Conservation (phyloP, 2,888 invertebrate genomes). For the Lasioglossum morio region DNA sequence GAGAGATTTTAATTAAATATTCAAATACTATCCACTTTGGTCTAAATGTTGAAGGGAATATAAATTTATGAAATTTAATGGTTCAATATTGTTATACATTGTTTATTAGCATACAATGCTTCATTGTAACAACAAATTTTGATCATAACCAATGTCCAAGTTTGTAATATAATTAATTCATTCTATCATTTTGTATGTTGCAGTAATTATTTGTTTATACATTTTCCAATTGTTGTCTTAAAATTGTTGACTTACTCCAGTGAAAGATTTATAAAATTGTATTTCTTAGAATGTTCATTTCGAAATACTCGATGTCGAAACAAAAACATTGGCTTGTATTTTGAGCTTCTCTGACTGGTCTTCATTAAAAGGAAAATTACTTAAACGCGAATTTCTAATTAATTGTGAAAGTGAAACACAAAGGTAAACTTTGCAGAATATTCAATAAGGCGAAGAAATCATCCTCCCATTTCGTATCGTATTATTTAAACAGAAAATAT, state of each 20-base stretch:
- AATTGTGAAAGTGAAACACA: not conserved
- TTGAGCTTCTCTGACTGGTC: not conserved
- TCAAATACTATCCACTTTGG: not conserved
- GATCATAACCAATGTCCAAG: too few species aligned
- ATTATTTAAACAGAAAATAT: not conserved
- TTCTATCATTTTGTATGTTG: not conserved
- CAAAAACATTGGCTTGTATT: not conserved
- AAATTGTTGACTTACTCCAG: not conserved
- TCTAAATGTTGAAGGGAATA: not conserved
- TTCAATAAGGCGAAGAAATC: not conserved
- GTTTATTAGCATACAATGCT: not conserved
- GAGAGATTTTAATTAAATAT: not conserved
- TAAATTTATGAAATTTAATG: not conserved
- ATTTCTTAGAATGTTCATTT: not conserved
- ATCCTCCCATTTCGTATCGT: not conserved
- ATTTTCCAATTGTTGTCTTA: not conserved
- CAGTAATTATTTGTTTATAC: not conserved
- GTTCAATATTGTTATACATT: not conserved
- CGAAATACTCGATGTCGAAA: not conserved
- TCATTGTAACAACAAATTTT: too few species aligned
- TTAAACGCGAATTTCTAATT: not conserved
- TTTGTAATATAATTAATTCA: not conserved
- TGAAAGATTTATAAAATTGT: not conserved
- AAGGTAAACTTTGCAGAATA: not conserved
- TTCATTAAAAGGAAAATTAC: not conserved